phyloP scores from a whole-genome alignment of 1,140 invertebrate species.

The Drosophila kikkawai region DNA sequence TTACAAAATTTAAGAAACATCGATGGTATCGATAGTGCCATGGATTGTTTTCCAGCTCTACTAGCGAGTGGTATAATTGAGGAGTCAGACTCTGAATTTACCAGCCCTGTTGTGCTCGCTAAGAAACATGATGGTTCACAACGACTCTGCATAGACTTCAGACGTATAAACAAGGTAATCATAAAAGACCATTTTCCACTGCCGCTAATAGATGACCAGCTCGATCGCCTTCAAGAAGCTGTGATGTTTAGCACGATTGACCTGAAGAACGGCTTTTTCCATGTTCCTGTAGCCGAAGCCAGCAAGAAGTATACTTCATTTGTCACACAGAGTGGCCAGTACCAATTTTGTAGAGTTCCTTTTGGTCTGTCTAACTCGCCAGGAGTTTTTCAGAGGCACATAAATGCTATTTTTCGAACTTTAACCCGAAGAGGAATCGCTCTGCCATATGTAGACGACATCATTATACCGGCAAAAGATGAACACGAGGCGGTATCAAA shows the following conservation, averaged over 20 bases:
- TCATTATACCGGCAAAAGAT: slow-evolving; percentile 12
- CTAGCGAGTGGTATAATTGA: background rate
- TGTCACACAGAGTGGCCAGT: slow-evolving; percentile 1
- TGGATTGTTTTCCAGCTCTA: no score
- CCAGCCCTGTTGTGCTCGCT: background rate
- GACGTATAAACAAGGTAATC: background rate
- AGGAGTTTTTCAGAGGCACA: slow-evolving; percentile 4
- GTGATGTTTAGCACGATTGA: background rate
- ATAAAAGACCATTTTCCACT: background rate
- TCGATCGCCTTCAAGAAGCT: slow-evolving; percentile 2
- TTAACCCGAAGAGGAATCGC: background rate
- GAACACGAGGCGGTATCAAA: slow-evolving; percentile 4
- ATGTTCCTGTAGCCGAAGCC: background rate
- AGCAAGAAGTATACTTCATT: background rate
- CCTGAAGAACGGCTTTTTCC: background rate
- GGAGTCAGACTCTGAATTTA: background rate
- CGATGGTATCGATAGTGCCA: no score
- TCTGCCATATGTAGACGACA: background rate
- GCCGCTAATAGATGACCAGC: background rate
- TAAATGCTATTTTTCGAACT: no score
- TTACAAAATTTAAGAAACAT: no score
- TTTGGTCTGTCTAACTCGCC: background rate
- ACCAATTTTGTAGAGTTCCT: background rate
- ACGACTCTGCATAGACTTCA: background rate
- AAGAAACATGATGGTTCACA: background rate